Evolutionary conservation across 2,113 vertebrate species (phyloP).

Genomic region (Gymnocephalus cernua): DNA sequence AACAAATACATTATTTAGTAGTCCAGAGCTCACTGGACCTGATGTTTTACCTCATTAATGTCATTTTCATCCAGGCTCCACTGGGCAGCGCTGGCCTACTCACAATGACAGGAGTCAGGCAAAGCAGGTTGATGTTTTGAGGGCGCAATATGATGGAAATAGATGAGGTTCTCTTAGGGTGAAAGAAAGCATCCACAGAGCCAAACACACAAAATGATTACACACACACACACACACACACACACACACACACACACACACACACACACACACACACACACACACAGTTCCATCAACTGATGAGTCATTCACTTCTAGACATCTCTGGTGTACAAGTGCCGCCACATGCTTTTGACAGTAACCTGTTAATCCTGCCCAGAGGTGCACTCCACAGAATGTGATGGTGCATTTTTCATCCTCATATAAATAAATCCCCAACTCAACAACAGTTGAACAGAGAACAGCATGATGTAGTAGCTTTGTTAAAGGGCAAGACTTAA

Average conservation of each 20-base stretch:
- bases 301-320: slow-evolving; percentile 75
- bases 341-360: slow-evolving; percentile 57
- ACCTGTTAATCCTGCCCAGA: slow-evolving; percentile 69
- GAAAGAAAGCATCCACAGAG: background rate
- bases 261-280: background rate
- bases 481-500: background rate
- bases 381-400: slow-evolving; percentile 39
- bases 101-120: slow-evolving; percentile 19
- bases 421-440: slow-evolving; percentile 18
- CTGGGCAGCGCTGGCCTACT: background rate
- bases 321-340: slow-evolving; percentile 69
- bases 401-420: slow-evolving; percentile 21
- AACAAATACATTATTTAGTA: background rate
- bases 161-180: slow-evolving; percentile 30
- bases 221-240: background rate
- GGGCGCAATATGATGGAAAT: slow-evolving; percentile 39
- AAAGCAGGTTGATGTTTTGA: slow-evolving; percentile 32
- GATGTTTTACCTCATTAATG: slow-evolving; percentile 46
- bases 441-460: slow-evolving; percentile 8
- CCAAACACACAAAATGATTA: background rate
- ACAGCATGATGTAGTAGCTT: background rate
- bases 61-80: slow-evolving; percentile 5
- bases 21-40: slow-evolving; percentile 6
- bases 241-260: background rate
- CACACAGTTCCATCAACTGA: slow-evolving; percentile 7